Conservation (phyloP, 30 jellyfish, hydroid and myxozoan species). For the Hydractinia echinata region DNA sequence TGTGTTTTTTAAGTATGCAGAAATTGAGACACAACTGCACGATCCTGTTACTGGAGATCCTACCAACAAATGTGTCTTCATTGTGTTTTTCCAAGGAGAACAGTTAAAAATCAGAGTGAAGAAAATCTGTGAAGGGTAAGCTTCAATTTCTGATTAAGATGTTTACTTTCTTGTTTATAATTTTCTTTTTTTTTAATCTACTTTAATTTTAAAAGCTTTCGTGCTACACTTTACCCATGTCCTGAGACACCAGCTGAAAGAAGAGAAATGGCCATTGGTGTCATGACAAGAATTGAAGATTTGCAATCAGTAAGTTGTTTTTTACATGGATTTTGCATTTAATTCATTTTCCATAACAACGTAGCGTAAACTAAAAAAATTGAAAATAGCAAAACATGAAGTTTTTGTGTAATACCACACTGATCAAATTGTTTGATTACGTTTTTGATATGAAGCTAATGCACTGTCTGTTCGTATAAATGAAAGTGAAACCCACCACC, state of each 20-base stretch:
- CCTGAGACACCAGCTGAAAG: constrained; percentile 99
- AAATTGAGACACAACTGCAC: constrained; percentile 71
- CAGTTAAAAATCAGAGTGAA: constrained; percentile 89
- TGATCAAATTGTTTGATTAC: too few species aligned
- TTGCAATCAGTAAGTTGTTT: constrained; percentile 68
- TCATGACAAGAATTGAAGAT: constrained; percentile 95
- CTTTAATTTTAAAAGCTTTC: constrained; percentile 47
- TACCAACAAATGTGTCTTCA: constrained; percentile 90
- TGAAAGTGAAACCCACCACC: too few species aligned
- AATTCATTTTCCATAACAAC: too few species aligned
- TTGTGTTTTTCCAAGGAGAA: constrained; percentile 98
- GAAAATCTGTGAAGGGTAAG: constrained; percentile 99
- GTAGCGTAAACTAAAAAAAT: too few species aligned
- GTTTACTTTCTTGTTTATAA: not conserved
- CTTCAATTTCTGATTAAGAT: not conserved
- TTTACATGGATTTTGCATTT: not conserved
- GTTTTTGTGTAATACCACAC: too few species aligned
- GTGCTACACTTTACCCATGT: constrained; percentile 97
- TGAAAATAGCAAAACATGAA: too few species aligned
- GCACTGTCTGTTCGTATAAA: too few species aligned
- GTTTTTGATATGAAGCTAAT: too few species aligned
- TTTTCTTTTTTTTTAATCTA: not conserved
- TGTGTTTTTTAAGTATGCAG: constrained; percentile 97
- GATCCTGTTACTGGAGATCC: constrained; percentile 96
- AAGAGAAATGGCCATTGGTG: constrained; percentile 99